These are phyloP conservation scores for Pogonomyrmex californicus DNA, from an alignment of 1,140 invertebrate species.

Conservation along the genomic window DNA sequence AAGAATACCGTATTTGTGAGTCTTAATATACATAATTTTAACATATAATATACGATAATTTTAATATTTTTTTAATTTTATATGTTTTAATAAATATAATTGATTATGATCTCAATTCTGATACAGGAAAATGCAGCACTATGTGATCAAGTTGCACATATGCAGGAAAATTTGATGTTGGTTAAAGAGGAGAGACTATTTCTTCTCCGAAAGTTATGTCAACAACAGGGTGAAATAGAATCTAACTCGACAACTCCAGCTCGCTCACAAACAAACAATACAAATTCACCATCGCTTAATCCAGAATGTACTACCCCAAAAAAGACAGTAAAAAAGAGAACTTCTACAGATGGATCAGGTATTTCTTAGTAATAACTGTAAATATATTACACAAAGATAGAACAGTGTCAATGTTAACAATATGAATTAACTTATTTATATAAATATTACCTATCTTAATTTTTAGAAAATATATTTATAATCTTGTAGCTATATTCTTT, in stretches of 20 bases:
- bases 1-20: constrained; percentile 88
- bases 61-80: not conserved
- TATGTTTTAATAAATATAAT: not conserved
- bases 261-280: constrained; percentile 79
- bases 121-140: constrained; percentile 93
- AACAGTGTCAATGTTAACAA: not conserved
- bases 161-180: constrained; percentile 92
- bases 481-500: not conserved
- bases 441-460: too few relatives aligned
- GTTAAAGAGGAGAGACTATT: constrained; percentile 93
- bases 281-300: constrained; percentile 75
- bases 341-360: constrained; percentile 75
- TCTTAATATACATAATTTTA: constrained; percentile 40
- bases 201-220: constrained; percentile 89
- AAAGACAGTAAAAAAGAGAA: constrained; percentile 82
- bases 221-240: constrained; percentile 89
- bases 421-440: not conserved
- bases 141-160: constrained; percentile 93
- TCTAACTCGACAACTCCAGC: constrained; percentile 71
- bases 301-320: constrained; percentile 77
- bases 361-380: not conserved
- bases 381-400: not conserved
- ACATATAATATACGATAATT: not conserved
- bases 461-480: not conserved
- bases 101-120: constrained; percentile 54